These are phyloP conservation scores for Macroglossus sobrinus DNA, from an alignment of 2,113 vertebrate genomes.

Conservation along the genomic window DNA sequence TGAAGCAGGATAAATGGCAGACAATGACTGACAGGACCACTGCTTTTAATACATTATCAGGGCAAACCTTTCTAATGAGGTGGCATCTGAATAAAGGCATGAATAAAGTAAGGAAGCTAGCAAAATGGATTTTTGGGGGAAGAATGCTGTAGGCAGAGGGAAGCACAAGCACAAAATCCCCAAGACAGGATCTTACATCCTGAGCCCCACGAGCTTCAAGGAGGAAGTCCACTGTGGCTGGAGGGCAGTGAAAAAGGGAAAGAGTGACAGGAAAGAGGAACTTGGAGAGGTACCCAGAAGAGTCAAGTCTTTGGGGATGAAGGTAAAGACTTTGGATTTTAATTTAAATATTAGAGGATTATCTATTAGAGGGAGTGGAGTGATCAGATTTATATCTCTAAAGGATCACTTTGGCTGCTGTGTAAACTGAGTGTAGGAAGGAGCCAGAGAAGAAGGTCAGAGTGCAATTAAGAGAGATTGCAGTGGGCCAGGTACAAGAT, in stretches of 20 bases:
- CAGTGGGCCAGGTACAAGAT: background rate
- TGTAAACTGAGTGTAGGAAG: background rate
- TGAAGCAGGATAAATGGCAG: background rate
- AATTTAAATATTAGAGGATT: background rate
- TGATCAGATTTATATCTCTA: background rate
- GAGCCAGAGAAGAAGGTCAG: background rate
- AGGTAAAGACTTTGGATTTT: background rate
- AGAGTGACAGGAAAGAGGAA: background rate
- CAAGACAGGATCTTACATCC: background rate
- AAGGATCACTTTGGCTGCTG: background rate
- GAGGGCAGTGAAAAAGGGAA: background rate
- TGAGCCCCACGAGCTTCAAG: background rate
- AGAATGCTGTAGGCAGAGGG: background rate
- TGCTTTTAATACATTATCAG: background rate
- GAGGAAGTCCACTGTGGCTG: background rate
- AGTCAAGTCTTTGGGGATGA: background rate
- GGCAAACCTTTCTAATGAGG: background rate
- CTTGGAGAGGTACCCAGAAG: background rate
- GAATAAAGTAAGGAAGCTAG: background rate
- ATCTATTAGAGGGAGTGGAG: background rate
- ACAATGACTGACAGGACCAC: background rate
- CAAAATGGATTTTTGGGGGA: background rate
- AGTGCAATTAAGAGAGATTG: background rate
- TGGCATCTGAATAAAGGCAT: background rate
- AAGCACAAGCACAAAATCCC: background rate